A percentile compares a stretch with the other conserved stretches of the same genome.
Evolutionary conservation across 2,888 invertebrate genomes (phyloP).

Genomic region (Sabatieria punctata): DNA sequence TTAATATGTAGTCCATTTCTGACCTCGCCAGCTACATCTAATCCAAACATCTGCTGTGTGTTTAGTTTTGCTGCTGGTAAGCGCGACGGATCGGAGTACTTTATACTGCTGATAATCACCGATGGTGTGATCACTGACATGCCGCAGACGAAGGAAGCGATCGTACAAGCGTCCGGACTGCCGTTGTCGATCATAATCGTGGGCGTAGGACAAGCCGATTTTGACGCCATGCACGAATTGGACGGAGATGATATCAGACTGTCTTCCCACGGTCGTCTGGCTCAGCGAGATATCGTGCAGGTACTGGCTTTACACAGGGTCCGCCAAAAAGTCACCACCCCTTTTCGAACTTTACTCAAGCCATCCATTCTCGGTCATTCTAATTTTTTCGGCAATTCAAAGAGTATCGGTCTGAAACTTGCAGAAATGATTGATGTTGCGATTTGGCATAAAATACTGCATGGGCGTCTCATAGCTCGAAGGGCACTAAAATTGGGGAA

Average conservation of each 20-base stretch:
- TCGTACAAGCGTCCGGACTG: constrained; percentile 11
- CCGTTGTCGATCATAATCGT: constrained; percentile 44
- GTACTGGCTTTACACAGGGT: constrained; percentile 11
- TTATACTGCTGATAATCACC: constrained; percentile 44
- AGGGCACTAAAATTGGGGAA: too few relatives aligned
- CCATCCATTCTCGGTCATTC: too few relatives aligned
- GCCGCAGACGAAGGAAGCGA: constrained; percentile 36
- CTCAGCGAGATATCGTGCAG: constrained; percentile 45
- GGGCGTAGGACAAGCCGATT: constrained; percentile 44
- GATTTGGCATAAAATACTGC: too few relatives aligned
- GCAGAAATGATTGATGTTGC: too few relatives aligned
- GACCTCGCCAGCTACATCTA: too few relatives aligned
- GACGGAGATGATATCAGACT: constrained; percentile 14
- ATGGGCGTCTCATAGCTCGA: too few relatives aligned
- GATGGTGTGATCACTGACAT: constrained; percentile 47
- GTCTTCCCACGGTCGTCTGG: constrained; percentile 35
- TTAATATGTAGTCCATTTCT: too few relatives aligned
- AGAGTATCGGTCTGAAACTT: too few relatives aligned
- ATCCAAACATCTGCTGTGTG: too few relatives aligned
- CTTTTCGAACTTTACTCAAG: too few relatives aligned
- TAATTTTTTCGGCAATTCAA: too few relatives aligned
- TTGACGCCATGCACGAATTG: constrained; percentile 31
- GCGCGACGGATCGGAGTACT: constrained; percentile 41
- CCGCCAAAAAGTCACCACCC: too few relatives aligned
- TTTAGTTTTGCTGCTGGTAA: constrained; percentile 38